Evolutionary conservation across 1,140 invertebrate genomes (phyloP).

Genomic region (Antheraea mylitta): DNA sequence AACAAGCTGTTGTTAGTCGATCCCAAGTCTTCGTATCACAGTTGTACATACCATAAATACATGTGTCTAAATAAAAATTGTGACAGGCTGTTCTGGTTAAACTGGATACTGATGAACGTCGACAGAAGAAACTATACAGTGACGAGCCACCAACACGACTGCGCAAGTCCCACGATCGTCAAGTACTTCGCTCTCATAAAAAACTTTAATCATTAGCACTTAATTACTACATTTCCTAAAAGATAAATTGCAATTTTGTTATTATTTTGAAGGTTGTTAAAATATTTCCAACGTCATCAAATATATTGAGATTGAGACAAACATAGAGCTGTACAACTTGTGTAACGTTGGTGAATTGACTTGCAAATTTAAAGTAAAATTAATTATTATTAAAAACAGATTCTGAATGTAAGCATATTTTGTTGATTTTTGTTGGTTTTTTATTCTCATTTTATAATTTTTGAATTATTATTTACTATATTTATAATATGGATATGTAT

Average conservation of each 20-base stretch:
- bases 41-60: background rate
- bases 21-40: background rate
- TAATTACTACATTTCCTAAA: no score
- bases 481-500: conserved; percentile 31
- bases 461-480: conserved; percentile 23
- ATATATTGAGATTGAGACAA: no score
- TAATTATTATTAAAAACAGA: no score
- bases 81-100: conserved; percentile 41
- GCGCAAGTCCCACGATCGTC: conserved; percentile 42
- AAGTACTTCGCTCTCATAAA: conserved; percentile 32
- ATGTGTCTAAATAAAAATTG: background rate
- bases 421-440: background rate
- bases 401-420: background rate
- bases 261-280: no score
- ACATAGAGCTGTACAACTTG: no score
- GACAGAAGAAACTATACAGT: conserved; percentile 40
- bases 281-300: no score
- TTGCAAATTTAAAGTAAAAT: no score
- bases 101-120: conserved; percentile 39
- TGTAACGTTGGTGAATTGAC: no score
- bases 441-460: conserved; percentile 12
- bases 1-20: no score
- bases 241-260: no score
- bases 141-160: conserved; percentile 59
- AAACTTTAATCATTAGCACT: conserved; percentile 16